Evolutionary conservation across 2,797 vertebrate genomes (phyloP), one percentile per base, ranked within the genome.

Genomic region (Halcyon chelicuti): DNA sequence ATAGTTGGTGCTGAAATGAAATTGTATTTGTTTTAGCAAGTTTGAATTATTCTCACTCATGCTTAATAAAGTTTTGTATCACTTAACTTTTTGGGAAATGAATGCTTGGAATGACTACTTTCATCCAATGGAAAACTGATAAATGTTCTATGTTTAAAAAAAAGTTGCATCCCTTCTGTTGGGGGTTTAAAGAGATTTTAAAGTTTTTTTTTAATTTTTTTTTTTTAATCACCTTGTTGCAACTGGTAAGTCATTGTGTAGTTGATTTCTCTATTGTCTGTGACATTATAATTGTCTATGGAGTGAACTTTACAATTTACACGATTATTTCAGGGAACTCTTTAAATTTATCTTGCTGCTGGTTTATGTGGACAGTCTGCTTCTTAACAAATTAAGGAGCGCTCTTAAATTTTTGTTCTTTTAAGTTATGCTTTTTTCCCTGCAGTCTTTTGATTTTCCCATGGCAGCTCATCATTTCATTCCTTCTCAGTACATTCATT

Each of bases 401-500:
- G 4, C n/a, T 82, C 35, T 60, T 67, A 70, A 4, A 52, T 57
- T 72, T 83, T 84, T 77, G 9, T 16, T 72, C 7, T 23, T 77
- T 5, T 90, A 57, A 94, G 4, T 10, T 84, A 6, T 46, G n/a
- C 40, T 86, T 79, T 92, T 58, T 90, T 46, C 14, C n/a, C 21
- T 63, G 17, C 3, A 17, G 40, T 70, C 26, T 91, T 80, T 61
- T 16, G 10, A 33, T 90, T 86, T 90, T 90, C 79, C 31, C 16
- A 7, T 77, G 60, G 9, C 31, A 67, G 44, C 29, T 67, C 8
- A 63, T 54, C 5, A 8, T 49, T 0, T 0, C 25, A 13, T 80
- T 76, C 18, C 31, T 90, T 87, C 37, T 79, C 28, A 29, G 16
- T 58, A 15, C 57, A 49, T 73, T 79, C 25, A 77, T 86, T 83